Percentiles rank a stretch among this genome's conserved stretches.
Conservation (phyloP, 2,888 invertebrate species). For the Scaptomyza parva region DNA sequence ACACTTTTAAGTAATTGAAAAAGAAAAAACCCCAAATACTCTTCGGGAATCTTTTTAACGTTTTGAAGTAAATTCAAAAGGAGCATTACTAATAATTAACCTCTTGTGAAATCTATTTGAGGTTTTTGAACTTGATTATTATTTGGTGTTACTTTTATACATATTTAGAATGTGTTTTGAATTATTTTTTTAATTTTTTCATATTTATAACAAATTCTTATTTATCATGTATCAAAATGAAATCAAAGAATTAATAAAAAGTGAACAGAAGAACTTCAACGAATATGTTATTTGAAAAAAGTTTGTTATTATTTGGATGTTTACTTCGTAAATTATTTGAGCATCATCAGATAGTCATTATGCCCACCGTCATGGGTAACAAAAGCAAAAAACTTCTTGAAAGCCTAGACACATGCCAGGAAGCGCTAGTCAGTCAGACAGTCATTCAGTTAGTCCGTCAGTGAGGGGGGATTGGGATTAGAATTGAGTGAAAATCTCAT, state of each 20-base stretch:
- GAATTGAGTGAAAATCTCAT: background rate
- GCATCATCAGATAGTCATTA: conserved; percentile 14
- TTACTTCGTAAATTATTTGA: conserved; percentile 19
- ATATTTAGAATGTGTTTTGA: too few species aligned
- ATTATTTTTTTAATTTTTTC: too few species aligned
- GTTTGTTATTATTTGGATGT: background rate
- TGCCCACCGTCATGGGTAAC: conserved; percentile 33
- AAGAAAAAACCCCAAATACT: too few species aligned
- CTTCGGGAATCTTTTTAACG: too few species aligned
- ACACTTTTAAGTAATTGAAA: conserved; percentile 75
- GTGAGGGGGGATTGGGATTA: background rate
- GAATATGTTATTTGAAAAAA: conserved; percentile 7
- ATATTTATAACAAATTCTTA: too few species aligned
- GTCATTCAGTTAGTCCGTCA: conserved; percentile 1
- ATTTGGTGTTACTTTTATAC: too few species aligned
- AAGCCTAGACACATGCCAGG: conserved; percentile 60
- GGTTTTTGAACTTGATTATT: too few species aligned
- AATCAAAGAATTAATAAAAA: background rate
- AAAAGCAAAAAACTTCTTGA: conserved; percentile 54
- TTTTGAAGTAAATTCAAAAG: too few species aligned
- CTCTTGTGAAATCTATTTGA: too few species aligned
- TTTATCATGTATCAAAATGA: background rate
- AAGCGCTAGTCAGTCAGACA: conserved; percentile 34
- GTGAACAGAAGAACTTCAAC: background rate
- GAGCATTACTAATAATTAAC: too few species aligned